Evolutionary conservation across 2,797 vertebrate species (phyloP), one percentile per base, ranked within the genome.

Genomic region (Neosalanx taihuensis): DNA sequence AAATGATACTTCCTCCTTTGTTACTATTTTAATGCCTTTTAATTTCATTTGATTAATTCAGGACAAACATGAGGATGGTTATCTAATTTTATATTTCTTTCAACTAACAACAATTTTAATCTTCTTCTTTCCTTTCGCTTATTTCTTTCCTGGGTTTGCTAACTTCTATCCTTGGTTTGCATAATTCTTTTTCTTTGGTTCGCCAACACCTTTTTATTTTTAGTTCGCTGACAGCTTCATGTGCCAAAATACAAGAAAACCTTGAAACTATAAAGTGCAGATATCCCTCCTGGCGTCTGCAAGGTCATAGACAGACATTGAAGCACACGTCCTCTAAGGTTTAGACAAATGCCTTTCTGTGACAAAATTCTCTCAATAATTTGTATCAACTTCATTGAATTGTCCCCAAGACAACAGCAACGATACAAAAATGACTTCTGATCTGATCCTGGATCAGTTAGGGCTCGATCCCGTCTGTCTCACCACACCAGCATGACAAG

Each of bases 61-160:
- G 33, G 60, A 72, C 41, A 60, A 59, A 79, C 80, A 77, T 79
- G 73, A 64, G 65, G 67, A 53, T 60, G 10, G 33, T 23, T 76
- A n/a, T 77, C 74, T 79, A 56, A 79, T 76, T 82, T 82, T 46
- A 15, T 77, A 35, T 73, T 77, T 76, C 69, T 72, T 79, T 75
- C 68, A 15, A 78, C 63, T 77, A 77, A 76, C 67, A 74, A 65
- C 67, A 74, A 67, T 76, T 73, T 72, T 56, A 76, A 70, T 56
- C 57, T 75, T 72, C 66, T 64, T 74, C 66, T 60, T 70, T 59
- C 35, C 81, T 86, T 83, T 80, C 72, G 79, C 82, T 73, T 76
- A 79, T 76, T 71, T 86, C 77, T 5, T 77, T 41, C 86, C 86
- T 84, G 57, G 46, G 84, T 89, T 79, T 30, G 71, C 76, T 81